A percentile compares a stretch with the other conserved stretches of the same genome.
These are phyloP conservation scores for Dendroctonus ponderosae DNA, from an alignment of 1,140 invertebrate species.

Conservation along the genomic window DNA sequence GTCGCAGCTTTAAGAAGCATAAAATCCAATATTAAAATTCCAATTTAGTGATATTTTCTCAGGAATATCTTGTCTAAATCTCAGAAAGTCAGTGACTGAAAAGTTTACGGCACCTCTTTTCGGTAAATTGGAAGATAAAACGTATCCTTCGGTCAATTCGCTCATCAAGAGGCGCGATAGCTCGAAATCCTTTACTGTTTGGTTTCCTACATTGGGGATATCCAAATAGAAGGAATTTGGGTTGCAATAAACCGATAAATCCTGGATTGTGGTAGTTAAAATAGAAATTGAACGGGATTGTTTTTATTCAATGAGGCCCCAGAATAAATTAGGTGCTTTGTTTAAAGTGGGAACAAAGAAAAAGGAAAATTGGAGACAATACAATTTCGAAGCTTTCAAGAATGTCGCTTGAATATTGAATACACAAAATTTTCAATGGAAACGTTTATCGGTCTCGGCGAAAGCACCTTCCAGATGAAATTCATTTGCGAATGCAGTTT, in stretches of 20 bases:
- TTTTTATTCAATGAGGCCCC: slow-evolving; percentile 28
- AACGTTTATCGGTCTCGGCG: not conserved
- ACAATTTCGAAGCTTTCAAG: slow-evolving; percentile 9
- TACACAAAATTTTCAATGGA: not conserved
- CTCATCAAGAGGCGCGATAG: slow-evolving; percentile 23
- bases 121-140: slow-evolving; percentile 22
- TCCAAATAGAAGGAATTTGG: slow-evolving; percentile 23
- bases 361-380: slow-evolving; percentile 23
- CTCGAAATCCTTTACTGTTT: slow-evolving; percentile 21
- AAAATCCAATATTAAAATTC: slow-evolving; percentile 17
- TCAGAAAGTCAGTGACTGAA: slow-evolving; percentile 11
- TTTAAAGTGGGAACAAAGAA: slow-evolving; percentile 23
- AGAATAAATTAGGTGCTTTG: slow-evolving; percentile 31
- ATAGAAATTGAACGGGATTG: slow-evolving; percentile 21
- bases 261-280: slow-evolving; percentile 24
- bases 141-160: slow-evolving; percentile 21
- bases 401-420: slow-evolving; percentile 7
- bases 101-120: slow-evolving; percentile 20
- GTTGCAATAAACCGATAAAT: slow-evolving; percentile 32
- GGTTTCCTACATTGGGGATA: slow-evolving; percentile 8
- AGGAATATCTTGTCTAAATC: slow-evolving; percentile 10
- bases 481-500: too few species aligned
- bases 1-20: slow-evolving; percentile 10
- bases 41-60: slow-evolving; percentile 4
- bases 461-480: too few species aligned